Evolutionary conservation across 1,140 invertebrate genomes (phyloP).

Genomic region (Drosophila fuyamai): DNA sequence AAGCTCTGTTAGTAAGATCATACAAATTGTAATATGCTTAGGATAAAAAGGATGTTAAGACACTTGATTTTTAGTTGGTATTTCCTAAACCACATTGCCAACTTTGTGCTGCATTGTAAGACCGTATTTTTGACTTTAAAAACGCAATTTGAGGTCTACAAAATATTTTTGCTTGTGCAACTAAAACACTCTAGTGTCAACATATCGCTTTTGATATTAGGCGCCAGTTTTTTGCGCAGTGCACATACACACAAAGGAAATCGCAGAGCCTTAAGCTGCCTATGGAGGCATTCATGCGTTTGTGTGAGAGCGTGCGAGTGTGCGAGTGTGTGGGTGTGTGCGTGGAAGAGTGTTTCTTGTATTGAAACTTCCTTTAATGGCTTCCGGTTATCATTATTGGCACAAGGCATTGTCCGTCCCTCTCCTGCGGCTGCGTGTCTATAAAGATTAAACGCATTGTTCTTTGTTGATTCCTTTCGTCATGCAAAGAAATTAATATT

Average conservation of each 20-base stretch:
- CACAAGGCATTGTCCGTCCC: constrained; percentile 59
- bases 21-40: too few relatives aligned
- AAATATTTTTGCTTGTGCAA: too few relatives aligned
- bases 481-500: constrained; percentile 83
- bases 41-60: too few relatives aligned
- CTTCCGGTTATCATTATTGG: constrained; percentile 84
- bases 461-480: constrained; percentile 76
- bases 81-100: too few relatives aligned
- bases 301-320: constrained; percentile 18
- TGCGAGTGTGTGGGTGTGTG: constrained; percentile 8
- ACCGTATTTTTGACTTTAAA: not conserved
- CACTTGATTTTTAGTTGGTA: too few relatives aligned
- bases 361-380: constrained; percentile 83
- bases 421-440: constrained; percentile 62
- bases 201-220: not conserved
- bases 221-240: not conserved
- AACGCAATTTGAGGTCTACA: not conserved
- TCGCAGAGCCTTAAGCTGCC: constrained; percentile 49
- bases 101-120: too few relatives aligned
- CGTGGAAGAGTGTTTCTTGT: constrained; percentile 57
- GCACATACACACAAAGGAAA: constrained; percentile 32
- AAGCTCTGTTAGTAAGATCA: too few relatives aligned
- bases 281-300: constrained; percentile 30
- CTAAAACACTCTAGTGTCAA: too few relatives aligned
- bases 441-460: constrained; percentile 82